phyloP scores from a whole-genome alignment of 1,140 invertebrate species.

The Drosophila malerkotliana region DNA sequence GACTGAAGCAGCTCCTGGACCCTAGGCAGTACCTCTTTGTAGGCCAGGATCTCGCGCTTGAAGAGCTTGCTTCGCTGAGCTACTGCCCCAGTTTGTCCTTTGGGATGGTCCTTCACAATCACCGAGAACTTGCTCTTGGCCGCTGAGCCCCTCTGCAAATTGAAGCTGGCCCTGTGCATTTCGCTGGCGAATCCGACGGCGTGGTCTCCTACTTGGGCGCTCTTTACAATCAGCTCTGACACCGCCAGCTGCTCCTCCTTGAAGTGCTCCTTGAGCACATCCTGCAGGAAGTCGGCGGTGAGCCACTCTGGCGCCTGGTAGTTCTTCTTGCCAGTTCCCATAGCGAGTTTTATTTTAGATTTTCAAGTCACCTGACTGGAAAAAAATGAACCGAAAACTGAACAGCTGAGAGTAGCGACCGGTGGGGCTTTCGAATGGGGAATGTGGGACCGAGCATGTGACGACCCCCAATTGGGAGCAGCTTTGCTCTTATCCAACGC shows the following conservation, averaged over 20 bases:
- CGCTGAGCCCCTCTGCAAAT: constrained; percentile 62
- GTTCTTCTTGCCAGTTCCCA: constrained; percentile 79
- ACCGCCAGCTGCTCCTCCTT: constrained; percentile 72
- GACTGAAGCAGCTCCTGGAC: constrained; percentile 67
- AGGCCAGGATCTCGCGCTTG: constrained; percentile 78
- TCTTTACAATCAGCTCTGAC: constrained; percentile 70
- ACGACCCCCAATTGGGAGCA: neutral
- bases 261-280: constrained; percentile 80
- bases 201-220: constrained; percentile 54
- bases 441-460: constrained; percentile 39
- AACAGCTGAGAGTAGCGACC: constrained; percentile 27
- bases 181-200: constrained; percentile 74
- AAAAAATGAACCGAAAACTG: constrained; percentile 19
- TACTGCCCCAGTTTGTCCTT: constrained; percentile 74
- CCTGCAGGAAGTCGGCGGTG: constrained; percentile 75
- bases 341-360: constrained; percentile 32
- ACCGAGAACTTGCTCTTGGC: constrained; percentile 75
- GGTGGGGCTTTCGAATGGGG: constrained; percentile 25
- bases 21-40: constrained; percentile 74
- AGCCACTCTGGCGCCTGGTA: constrained; percentile 79
- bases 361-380: constrained; percentile 74
- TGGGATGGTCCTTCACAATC: constrained; percentile 79
- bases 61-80: constrained; percentile 78
- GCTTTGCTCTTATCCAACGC: neutral
- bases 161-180: constrained; percentile 77